Base-by-base conservation (phyloP, 2,113 vertebrate genomes). In the Oncorhynchus keta region DNA sequence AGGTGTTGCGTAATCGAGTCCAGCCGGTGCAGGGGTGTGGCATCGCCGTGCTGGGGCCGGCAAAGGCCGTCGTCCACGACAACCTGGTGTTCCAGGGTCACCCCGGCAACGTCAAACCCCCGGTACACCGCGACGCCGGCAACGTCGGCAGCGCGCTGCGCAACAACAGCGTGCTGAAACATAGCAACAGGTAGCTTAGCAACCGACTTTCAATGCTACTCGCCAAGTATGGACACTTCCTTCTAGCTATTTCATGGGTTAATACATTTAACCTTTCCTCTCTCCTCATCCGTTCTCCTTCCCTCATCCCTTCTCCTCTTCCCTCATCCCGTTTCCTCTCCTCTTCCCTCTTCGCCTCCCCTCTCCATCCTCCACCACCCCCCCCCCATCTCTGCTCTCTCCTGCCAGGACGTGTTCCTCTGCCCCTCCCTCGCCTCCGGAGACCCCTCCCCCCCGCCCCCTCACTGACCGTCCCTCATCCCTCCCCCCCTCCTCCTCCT, bases 1-100 rank as follows among this genome's bases (percentile, higher is more conserved):
- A 97, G 96, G 93, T 96, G 9, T 86, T 94, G 78, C 95, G 94
- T 74, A 98, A 97, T 84, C 94, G 96, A 30, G 93, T 97, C 79
- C 95, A 97, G 61, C 94, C 96, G 4, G 90, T 94, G 73, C 92
- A 85, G 49, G 93, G 92, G 76, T 96, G 92, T 14, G 94, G 94
- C 55, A 95, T 98, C 20, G 93, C 93, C 0, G 87, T 97, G n/a
- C 89, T 93, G 24, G 95, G 95, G 74, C 89, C 92, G 20, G 93
- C 93, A 39, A 95, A 94, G 86, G 96, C 95, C 39, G 76, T 93
- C n/a, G 92, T 98, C 45, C 94, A 96, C 76, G 95, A 97, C 84
- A 99, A 97, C 78, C 82, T 95, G 65, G 91, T 97, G 86, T 98
- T 95, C 87, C 95, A 97, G 86, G 94, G 95, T n/a, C 93, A 92